Conservation (phyloP, 2,888 invertebrate species). For the Operophtera brumata region DNA sequence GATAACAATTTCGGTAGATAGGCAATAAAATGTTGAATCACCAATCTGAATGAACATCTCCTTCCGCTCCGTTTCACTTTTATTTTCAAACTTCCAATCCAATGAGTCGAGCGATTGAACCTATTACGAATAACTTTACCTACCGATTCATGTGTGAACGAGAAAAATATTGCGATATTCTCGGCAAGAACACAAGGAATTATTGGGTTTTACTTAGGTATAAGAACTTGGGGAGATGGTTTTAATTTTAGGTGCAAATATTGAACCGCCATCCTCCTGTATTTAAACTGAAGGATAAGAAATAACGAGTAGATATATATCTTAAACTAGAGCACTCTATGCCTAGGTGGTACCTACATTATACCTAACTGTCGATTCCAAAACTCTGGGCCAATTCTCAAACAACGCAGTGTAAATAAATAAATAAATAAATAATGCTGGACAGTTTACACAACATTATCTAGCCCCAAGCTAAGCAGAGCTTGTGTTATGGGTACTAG, state of each 20-base stretch:
- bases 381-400: too few species aligned
- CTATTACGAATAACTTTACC: conserved; percentile 66
- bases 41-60: conserved; percentile 64
- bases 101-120: conserved; percentile 66
- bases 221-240: neutral
- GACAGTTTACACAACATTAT: too few species aligned
- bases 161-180: conserved; percentile 50
- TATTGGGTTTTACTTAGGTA: conserved; percentile 3
- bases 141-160: conserved; percentile 55
- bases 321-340: too few species aligned
- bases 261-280: too few species aligned
- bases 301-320: too few species aligned
- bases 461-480: too few species aligned
- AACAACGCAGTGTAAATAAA: too few species aligned
- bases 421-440: too few species aligned
- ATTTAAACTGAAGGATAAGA: too few species aligned
- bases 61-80: conserved; percentile 69
- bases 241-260: neutral
- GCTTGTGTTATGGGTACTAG: too few species aligned
- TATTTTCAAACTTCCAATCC: conserved; percentile 71
- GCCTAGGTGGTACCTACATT: too few species aligned
- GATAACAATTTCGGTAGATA: conserved; percentile 27
- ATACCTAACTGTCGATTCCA: too few species aligned
- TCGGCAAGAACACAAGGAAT: conserved; percentile 25
- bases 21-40: conserved; percentile 60